Base-by-base conservation (phyloP, 2,888 invertebrate species). In the Mesochorus sp. region DNA sequence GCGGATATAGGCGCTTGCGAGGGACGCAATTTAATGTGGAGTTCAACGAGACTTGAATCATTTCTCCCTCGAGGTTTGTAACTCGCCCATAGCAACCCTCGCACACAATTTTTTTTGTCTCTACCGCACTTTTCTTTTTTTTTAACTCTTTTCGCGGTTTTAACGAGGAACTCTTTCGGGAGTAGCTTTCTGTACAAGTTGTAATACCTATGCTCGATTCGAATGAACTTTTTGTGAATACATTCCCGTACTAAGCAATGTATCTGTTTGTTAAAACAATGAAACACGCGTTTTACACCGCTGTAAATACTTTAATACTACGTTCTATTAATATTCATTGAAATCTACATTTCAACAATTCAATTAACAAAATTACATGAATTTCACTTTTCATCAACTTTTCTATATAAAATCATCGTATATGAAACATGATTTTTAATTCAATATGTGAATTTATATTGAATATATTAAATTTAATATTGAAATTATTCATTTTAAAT, bases 41-140 rank as follows among this genome's bases (percentile, higher is more conserved):
- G 37, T 39, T 70, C 47, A n/a, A 34, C 39, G 28, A 47, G 70
- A 57, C 37, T 76, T 64, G n/a, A n/a, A 21, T 75, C 12, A 12
- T 28, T 44, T 34, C 24, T 14, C 12, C 42, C 42, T 14, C 31
- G n/a, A 61, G 39, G 8, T 17, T 5, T 10, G 14, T 24, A 2
- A 14, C 44, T 47, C 24, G 19, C 47, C 28, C 19, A 34, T n/a
- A 10, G 21, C 14, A 47, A 44, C 4, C 28, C 55, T 55, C 6
- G 19, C 44, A 21, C n/a, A 28, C 26, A 26, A 8, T 44, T 49
- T 42, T 3, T 53, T 34, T 53, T 42, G 42, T 28, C 17, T 42
- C 31, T n/a, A 37, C 51, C 12, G 31, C 42, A 47, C 51, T 44
- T 31, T 42, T 44, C 31, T 3, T 31, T 31, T 21, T 47, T 44